These are phyloP conservation scores for Hetaerina americana DNA, from an alignment of 1,140 invertebrate species.

Conservation along the genomic window DNA sequence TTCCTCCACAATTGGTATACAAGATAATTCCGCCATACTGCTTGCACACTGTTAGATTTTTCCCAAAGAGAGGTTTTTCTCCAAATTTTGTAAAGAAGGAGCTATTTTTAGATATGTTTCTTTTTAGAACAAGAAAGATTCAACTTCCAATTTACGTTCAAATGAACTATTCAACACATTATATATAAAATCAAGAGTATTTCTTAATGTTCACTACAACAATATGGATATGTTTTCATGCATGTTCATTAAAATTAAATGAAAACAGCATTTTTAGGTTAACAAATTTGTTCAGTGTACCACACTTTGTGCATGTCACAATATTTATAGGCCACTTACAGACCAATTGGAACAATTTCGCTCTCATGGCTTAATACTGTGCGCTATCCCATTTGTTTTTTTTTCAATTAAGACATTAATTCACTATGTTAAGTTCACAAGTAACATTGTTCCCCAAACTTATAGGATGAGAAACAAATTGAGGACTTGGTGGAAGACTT, in stretches of 20 bases:
- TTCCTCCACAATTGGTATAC: too few relatives aligned
- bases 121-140: not conserved
- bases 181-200: not conserved
- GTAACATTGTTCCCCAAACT: too few relatives aligned
- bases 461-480: too few relatives aligned
- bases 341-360: not conserved
- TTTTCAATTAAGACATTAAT: not conserved
- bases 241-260: not conserved
- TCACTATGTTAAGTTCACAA: not conserved
- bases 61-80: too few relatives aligned
- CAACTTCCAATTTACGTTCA: not conserved
- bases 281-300: not conserved
- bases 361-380: not conserved
- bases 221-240: not conserved
- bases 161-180: not conserved
- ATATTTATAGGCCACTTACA: not conserved
- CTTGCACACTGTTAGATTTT: too few relatives aligned
- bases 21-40: too few relatives aligned
- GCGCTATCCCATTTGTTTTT: not conserved
- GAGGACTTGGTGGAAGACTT: too few relatives aligned
- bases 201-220: not conserved
- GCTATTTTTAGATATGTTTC: not conserved
- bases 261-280: not conserved
- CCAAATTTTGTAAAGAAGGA: too few relatives aligned
- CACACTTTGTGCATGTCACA: not conserved